phyloP scores from a whole-genome alignment of 2,797 vertebrate genomes.

The Falco naumanni region DNA sequence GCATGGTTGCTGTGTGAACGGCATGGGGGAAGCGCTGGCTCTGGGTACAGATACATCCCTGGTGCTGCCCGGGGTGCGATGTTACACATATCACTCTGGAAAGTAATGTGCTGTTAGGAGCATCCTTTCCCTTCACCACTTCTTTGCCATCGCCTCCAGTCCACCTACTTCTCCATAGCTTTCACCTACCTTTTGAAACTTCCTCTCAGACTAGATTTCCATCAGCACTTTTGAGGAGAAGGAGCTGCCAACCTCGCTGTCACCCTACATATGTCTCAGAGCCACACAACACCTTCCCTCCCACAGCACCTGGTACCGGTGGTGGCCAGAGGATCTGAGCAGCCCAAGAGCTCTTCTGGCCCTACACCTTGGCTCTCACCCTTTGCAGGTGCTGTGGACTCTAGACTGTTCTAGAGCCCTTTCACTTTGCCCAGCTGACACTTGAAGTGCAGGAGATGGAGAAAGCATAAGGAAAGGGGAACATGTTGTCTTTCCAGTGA shows the following conservation, averaged over 20 bases:
- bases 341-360: background rate
- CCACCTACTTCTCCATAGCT: background rate
- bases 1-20: background rate
- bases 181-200: background rate
- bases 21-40: slow-evolving; percentile 40
- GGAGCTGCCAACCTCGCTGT: background rate
- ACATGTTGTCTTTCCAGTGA: background rate
- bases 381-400: background rate
- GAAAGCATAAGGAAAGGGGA: background rate
- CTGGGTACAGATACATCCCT: background rate
- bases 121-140: background rate
- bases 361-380: background rate
- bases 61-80: background rate
- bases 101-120: background rate
- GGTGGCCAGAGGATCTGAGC: background rate
- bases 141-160: background rate
- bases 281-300: background rate
- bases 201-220: background rate
- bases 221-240: background rate
- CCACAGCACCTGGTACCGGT: no score
- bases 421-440: background rate
- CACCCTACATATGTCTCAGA: background rate
- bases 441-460: background rate
- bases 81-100: background rate
- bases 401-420: background rate